A percentile compares a stretch with the other conserved stretches of the same genome.
Evolutionary conservation across 2,888 invertebrate species (phyloP).

Genomic region (Hyppa rectilinea): DNA sequence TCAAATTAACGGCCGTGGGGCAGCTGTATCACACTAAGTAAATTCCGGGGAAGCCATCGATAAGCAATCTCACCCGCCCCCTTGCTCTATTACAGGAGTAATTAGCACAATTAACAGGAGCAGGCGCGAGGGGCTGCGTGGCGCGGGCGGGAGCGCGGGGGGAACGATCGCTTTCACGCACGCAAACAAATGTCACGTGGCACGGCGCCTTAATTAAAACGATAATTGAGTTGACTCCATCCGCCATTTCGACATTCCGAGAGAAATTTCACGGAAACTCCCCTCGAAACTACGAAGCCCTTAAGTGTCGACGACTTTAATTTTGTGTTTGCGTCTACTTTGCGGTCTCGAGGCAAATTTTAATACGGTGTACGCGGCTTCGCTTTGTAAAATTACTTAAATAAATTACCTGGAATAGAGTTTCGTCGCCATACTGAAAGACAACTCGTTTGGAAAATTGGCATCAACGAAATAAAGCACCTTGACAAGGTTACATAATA

Average conservation of each 20-base stretch:
- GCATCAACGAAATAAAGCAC: conserved; percentile 67
- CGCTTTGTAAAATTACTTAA: conserved; percentile 87
- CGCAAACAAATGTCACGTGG: conserved; percentile 91
- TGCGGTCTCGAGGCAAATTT: conserved; percentile 88
- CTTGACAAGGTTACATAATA: conserved; percentile 48
- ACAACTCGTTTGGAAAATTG: conserved; percentile 81
- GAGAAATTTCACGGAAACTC: conserved; percentile 88
- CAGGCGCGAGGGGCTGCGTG: conserved; percentile 70
- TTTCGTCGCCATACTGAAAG: conserved; percentile 76
- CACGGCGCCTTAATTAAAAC: conserved; percentile 90
- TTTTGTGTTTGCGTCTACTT: conserved; percentile 90
- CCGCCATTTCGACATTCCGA: conserved; percentile 90
- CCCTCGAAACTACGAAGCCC: conserved; percentile 88
- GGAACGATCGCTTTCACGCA: conserved; percentile 89
- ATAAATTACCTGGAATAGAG: conserved; percentile 87
- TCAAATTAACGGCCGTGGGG: conserved; percentile 76
- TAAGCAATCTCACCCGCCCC: conserved; percentile 89
- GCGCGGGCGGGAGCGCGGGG: conserved; percentile 64
- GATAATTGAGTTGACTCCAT: conserved; percentile 91
- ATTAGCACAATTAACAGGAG: conserved; percentile 91
- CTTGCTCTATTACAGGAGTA: conserved; percentile 90
- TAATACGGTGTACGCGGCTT: conserved; percentile 86
- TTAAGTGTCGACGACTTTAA: conserved; percentile 90
- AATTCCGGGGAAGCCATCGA: conserved; percentile 87
- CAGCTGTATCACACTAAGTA: conserved; percentile 83